These are phyloP conservation scores for Fregata magnificens DNA, from an alignment of 2,113 vertebrate species.

Conservation along the genomic window DNA sequence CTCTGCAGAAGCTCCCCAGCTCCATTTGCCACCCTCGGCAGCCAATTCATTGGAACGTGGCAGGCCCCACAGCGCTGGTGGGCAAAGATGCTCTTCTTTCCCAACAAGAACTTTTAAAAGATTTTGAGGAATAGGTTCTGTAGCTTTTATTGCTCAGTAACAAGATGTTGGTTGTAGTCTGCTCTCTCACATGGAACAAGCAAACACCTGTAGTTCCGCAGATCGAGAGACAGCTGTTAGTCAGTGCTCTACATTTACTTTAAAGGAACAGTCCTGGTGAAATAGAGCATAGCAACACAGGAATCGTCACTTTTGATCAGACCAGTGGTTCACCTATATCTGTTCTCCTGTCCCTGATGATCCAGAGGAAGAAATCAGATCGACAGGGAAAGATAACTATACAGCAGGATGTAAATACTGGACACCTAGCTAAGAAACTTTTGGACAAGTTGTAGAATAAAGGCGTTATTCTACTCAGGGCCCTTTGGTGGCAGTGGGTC, in stretches of 20 bases:
- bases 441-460: not conserved
- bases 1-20: not conserved
- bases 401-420: not conserved
- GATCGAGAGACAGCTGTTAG: not conserved
- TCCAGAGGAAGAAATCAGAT: not conserved
- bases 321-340: not conserved
- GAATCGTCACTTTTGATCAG: slow-evolving; percentile 32
- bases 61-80: rapidly evolving
- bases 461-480: not conserved
- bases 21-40: rapidly evolving
- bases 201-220: not conserved
- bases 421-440: not conserved
- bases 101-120: not conserved
- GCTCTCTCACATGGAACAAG: not conserved
- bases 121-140: not conserved
- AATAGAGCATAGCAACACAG: slow-evolving; percentile 16
- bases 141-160: not conserved
- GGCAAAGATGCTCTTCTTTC: not conserved
- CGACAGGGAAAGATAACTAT: not conserved
- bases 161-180: not conserved
- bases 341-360: not conserved
- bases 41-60: rapidly evolving
- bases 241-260: not conserved
- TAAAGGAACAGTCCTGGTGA: slow-evolving; percentile 15
- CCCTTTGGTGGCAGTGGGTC: no score